Evolutionary conservation across 1,140 invertebrate species (phyloP).

Genomic region (Armadillidium nasatum): DNA sequence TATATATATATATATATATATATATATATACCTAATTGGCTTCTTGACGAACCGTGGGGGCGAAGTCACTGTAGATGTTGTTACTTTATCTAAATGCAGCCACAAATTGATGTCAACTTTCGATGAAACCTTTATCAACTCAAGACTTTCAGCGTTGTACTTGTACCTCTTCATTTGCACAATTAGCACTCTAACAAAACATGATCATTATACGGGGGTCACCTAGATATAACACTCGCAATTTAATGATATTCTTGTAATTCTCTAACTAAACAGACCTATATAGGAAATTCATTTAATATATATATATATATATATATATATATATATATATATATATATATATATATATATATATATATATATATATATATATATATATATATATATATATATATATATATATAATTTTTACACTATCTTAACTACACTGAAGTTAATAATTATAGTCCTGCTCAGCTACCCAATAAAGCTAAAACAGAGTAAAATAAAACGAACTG

Average conservation of each 20-base stretch:
- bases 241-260: too few species aligned
- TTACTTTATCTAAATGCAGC: background rate
- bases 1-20: constrained; percentile 19
- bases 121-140: background rate
- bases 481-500: too few species aligned
- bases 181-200: background rate
- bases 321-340: constrained; percentile 18
- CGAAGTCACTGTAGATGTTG: background rate
- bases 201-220: too few species aligned
- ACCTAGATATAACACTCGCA: too few species aligned
- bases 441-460: too few species aligned
- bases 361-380: constrained; percentile 10
- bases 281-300: background rate
- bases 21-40: too few species aligned
- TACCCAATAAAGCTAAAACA: too few species aligned
- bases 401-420: too few species aligned
- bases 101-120: background rate
- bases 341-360: constrained; percentile 17
- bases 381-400: constrained; percentile 4
- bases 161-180: background rate
- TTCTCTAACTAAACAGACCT: too few species aligned
- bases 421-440: too few species aligned
- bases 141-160: background rate
- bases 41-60: background rate
- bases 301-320: constrained; percentile 5